A percentile compares a stretch with the other conserved stretches of the same genome.
phyloP scores from a whole-genome alignment of 2,113 vertebrate genomes.

The Hemicordylus capensis region DNA sequence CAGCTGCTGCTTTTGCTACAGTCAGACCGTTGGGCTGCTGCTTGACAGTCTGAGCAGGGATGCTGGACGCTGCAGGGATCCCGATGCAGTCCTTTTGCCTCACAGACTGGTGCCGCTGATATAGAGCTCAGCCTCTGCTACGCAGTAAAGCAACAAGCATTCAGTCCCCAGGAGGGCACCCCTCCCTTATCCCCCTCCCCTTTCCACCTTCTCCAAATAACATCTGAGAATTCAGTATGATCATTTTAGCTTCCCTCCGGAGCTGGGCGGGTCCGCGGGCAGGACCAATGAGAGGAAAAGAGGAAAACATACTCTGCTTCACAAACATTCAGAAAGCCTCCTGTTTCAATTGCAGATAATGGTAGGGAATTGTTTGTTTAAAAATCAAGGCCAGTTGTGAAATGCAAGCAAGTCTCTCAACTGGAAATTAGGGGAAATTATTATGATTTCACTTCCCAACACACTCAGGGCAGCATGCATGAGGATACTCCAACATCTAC shows the following conservation, averaged over 20 bases:
- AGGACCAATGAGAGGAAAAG: slow-evolving; percentile 9
- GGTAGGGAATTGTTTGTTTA: neutral
- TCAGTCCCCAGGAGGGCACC: slow-evolving; percentile 46
- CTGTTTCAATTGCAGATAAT: neutral
- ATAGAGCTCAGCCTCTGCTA: rapidly evolving
- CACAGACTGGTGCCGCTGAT: rapidly evolving
- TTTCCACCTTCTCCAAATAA: slow-evolving; percentile 29
- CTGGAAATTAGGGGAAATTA: too few species aligned
- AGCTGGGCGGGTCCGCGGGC: neutral
- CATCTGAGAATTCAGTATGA: slow-evolving; percentile 53
- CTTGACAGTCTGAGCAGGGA: slow-evolving; percentile 2
- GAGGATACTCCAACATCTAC: neutral
- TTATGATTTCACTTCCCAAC: neutral
- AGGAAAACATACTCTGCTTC: slow-evolving; percentile 36
- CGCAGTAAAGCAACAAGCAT: slow-evolving; percentile 3
- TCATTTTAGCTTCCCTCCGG: slow-evolving; percentile 35
- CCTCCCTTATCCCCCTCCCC: neutral
- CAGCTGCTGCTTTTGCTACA: slow-evolving; percentile 67
- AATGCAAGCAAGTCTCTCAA: neutral
- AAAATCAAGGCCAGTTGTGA: neutral
- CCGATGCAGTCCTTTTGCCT: slow-evolving; percentile 26
- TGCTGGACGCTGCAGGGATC: neutral
- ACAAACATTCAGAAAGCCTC: slow-evolving; percentile 3
- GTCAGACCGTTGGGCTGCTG: neutral
- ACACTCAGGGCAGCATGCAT: neutral